phyloP scores from a whole-genome alignment of 2,797 vertebrate genomes.

The Pangasius krempfi region DNA sequence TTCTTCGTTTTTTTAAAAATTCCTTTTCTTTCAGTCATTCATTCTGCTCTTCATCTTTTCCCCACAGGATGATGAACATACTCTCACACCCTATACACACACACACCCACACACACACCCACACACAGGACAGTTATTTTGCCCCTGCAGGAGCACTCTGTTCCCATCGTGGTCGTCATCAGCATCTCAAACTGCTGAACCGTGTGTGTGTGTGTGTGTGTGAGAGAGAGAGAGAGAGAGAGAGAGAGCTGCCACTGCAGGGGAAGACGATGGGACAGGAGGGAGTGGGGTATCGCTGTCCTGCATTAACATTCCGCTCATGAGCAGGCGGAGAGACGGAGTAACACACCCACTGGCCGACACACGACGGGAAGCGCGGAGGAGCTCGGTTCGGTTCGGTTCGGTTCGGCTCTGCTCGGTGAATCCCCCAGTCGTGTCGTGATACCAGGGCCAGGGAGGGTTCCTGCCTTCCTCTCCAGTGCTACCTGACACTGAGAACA shows the following conservation, averaged over 20 bases:
- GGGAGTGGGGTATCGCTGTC: slow-evolving; percentile 30
- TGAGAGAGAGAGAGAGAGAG: neutral
- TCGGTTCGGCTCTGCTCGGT: neutral
- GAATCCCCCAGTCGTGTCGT: slow-evolving; percentile 18
- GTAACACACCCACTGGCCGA: neutral
- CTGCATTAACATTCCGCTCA: slow-evolving; percentile 39
- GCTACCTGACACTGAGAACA: neutral
- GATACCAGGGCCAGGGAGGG: slow-evolving; percentile 29
- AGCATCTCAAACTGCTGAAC: slow-evolving; percentile 10
- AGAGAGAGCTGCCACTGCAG: slow-evolving; percentile 27
- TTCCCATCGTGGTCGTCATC: neutral
- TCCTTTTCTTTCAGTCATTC: no score
- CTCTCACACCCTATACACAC: neutral
- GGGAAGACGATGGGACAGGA: slow-evolving; percentile 3
- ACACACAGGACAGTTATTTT: neutral
- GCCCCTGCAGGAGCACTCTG: neutral
- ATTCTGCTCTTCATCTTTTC: no score
- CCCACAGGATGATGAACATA: neutral
- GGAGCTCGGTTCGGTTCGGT: neutral
- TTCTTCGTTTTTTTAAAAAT: neutral
- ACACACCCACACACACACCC: slow-evolving; percentile 1
- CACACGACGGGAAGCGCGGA: neutral
- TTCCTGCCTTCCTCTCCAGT: slow-evolving; percentile 5
- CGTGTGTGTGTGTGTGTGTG: neutral
- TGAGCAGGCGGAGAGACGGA: neutral